phyloP scores from a whole-genome alignment of 2,113 vertebrate species.

The Microcebus ravelobensis region DNA sequence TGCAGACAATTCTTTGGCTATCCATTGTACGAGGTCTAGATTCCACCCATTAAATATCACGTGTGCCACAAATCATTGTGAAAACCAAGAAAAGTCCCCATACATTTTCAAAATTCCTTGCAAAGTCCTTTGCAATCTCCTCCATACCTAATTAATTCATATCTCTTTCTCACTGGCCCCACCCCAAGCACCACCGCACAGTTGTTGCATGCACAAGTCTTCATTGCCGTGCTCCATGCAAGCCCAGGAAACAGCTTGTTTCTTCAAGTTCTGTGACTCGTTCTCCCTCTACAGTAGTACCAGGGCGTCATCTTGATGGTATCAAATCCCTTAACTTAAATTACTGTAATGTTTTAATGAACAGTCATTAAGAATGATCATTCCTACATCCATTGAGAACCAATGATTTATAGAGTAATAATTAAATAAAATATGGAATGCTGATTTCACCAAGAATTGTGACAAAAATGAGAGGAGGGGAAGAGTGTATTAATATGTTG shows the following conservation, averaged over 20 bases:
- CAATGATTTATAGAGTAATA: neutral
- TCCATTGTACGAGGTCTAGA: neutral
- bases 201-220: neutral
- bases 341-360: neutral
- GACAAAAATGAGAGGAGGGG: neutral
- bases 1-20: neutral
- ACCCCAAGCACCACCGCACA: too few species aligned
- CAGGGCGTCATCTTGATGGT: neutral
- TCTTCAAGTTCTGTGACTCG: neutral
- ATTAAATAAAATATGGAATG: neutral
- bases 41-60: neutral
- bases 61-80: neutral
- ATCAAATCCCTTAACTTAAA: neutral
- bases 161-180: neutral
- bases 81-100: neutral
- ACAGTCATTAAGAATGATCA: neutral
- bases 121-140: neutral
- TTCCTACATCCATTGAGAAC: neutral
- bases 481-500: neutral
- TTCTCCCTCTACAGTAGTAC: neutral
- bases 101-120: neutral
- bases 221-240: neutral
- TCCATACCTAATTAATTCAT: neutral
- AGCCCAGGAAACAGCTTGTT: neutral
- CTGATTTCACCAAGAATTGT: conserved; percentile 13